A percentile compares a stretch with the other conserved stretches of the same genome.
phyloP scores from a whole-genome alignment of 2,888 invertebrate genomes.

The Argyra leucocephala region DNA sequence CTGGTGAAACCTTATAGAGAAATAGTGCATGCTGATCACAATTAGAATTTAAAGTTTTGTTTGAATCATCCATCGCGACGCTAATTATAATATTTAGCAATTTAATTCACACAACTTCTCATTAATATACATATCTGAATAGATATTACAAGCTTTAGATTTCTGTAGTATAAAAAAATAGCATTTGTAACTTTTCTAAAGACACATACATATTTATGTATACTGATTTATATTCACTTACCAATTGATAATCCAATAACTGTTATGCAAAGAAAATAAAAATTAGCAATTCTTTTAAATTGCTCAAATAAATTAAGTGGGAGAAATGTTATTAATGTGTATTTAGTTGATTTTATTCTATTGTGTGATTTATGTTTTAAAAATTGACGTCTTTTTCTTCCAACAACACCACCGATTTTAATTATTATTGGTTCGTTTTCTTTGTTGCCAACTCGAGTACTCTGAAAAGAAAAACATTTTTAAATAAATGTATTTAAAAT shows the following conservation, averaged over 20 bases:
- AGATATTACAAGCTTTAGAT: too few species aligned
- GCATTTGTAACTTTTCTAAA: too few species aligned
- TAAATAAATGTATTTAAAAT: not conserved
- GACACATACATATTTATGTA: too few species aligned
- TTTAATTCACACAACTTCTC: too few species aligned
- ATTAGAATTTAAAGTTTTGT: too few species aligned
- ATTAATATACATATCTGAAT: too few species aligned
- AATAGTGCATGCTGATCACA: too few species aligned
- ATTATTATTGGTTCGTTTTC: constrained; percentile 52
- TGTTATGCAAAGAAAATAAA: constrained; percentile 69
- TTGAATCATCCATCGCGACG: too few species aligned
- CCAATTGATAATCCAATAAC: constrained; percentile 58
- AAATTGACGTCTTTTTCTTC: constrained; percentile 33
- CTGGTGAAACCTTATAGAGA: too few species aligned
- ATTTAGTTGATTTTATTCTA: constrained; percentile 59
- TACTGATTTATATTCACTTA: constrained; percentile 34
- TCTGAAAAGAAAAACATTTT: constrained; percentile 42
- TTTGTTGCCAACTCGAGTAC: constrained; percentile 49
- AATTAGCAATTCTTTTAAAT: constrained; percentile 73
- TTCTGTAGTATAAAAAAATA: too few species aligned
- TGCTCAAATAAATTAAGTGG: constrained; percentile 76
- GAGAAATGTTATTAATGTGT: constrained; percentile 66
- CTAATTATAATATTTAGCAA: too few species aligned
- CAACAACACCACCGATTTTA: constrained; percentile 49
- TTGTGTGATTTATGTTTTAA: constrained; percentile 41